Evolutionary conservation across 2,113 vertebrate species (phyloP).

Genomic region (Mus spicilegus): DNA sequence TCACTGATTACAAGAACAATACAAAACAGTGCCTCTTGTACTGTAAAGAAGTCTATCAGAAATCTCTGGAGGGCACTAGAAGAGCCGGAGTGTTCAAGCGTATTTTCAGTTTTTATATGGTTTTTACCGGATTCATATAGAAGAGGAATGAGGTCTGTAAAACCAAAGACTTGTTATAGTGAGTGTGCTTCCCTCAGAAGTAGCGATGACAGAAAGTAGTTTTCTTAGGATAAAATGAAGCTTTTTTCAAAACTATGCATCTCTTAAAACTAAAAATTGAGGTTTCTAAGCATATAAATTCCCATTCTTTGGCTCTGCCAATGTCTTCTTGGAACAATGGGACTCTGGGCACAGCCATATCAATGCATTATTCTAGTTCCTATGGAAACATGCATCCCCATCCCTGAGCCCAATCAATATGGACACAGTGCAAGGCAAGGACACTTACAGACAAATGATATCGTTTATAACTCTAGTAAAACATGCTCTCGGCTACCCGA

Average conservation of each 20-base stretch:
- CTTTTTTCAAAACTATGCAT: not conserved
- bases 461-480: slow-evolving; percentile 53
- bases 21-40: slow-evolving; percentile 58
- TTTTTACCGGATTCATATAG: slow-evolving; percentile 28
- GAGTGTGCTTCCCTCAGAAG: slow-evolving; percentile 12
- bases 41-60: slow-evolving; percentile 31
- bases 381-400: slow-evolving; percentile 66
- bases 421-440: slow-evolving; percentile 58
- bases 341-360: slow-evolving; percentile 49
- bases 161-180: not conserved
- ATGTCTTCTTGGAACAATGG: slow-evolving; percentile 54
- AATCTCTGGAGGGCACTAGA: not conserved
- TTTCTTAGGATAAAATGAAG: slow-evolving; percentile 4
- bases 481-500: slow-evolving; percentile 48
- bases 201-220: slow-evolving; percentile 3
- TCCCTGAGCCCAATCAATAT: slow-evolving; percentile 58
- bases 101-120: slow-evolving; percentile 15
- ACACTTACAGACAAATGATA: slow-evolving; percentile 57
- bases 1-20: slow-evolving; percentile 68
- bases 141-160: not conserved
- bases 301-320: slow-evolving; percentile 52
- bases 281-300: slow-evolving; percentile 54
- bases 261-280: slow-evolving; percentile 62
- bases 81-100: slow-evolving; percentile 1
- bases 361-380: slow-evolving; percentile 70